Evolutionary conservation across 2,888 invertebrate genomes (phyloP).

Genomic region (Diaphora mendica): DNA sequence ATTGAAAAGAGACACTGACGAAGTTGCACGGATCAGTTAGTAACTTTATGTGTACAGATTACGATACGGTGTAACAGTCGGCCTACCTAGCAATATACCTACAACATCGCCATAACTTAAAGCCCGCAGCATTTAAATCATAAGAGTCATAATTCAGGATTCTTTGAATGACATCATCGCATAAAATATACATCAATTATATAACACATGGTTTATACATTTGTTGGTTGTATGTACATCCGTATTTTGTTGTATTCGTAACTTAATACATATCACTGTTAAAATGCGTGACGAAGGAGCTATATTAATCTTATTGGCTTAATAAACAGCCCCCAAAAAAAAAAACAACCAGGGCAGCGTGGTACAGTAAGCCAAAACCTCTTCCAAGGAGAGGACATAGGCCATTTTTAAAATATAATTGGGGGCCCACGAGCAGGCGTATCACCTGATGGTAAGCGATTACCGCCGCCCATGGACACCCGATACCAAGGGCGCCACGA

Average conservation of each 20-base stretch:
- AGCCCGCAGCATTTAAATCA: constrained; percentile 64
- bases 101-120: constrained; percentile 62
- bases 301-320: background rate
- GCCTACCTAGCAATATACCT: constrained; percentile 50
- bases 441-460: too few species aligned
- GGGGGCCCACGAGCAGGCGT: too few species aligned
- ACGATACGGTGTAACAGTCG: constrained; percentile 59
- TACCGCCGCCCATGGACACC: too few species aligned
- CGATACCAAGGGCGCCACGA: too few species aligned
- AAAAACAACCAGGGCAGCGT: too few species aligned
- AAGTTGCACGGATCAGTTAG: too few species aligned
- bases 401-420: too few species aligned
- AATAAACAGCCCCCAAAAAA: too few species aligned
- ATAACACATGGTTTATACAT: constrained; percentile 31
- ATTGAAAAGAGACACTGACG: too few species aligned
- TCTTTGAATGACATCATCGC: constrained; percentile 71
- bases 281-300: background rate
- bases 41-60: constrained; percentile 1
- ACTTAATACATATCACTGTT: background rate
- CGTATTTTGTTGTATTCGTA: constrained; percentile 14
- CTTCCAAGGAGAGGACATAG: too few species aligned
- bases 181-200: constrained; percentile 57
- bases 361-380: too few species aligned
- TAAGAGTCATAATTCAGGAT: constrained; percentile 68
- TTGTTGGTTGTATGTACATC: constrained; percentile 21